Evolutionary conservation across 2,797 vertebrate species (phyloP).

Genomic region (Zenarchopterus dispar): DNA sequence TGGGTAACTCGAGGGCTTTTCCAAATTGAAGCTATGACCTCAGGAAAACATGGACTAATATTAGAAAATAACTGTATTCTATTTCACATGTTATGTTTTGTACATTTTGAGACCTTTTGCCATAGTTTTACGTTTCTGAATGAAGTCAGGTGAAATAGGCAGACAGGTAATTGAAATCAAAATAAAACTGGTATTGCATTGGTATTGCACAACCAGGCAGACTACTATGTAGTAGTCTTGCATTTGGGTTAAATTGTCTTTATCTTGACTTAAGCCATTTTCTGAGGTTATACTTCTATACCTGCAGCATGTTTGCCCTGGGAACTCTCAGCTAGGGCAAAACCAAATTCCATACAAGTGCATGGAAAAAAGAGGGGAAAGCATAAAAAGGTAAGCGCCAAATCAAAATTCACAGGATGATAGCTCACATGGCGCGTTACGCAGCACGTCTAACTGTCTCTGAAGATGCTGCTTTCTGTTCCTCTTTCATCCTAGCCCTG

Average conservation of each 20-base stretch:
- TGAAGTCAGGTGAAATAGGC: slow-evolving; percentile 18
- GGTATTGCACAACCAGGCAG: no score
- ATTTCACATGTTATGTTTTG: slow-evolving; percentile 25
- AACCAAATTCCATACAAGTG: slow-evolving; percentile 37
- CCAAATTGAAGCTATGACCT: slow-evolving; percentile 31
- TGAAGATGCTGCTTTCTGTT: slow-evolving; percentile 50
- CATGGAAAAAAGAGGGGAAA: slow-evolving; percentile 54
- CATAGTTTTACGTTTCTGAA: slow-evolving; percentile 39
- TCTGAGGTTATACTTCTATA: slow-evolving; percentile 13
- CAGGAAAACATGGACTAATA: slow-evolving; percentile 21
- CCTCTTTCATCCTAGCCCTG: slow-evolving; percentile 27
- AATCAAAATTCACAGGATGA: slow-evolving; percentile 60
- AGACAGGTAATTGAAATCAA: slow-evolving; percentile 20
- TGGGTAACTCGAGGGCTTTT: slow-evolving; percentile 19
- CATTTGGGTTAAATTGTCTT: slow-evolving; percentile 35
- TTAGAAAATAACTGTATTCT: slow-evolving; percentile 27
- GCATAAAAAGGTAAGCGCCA: slow-evolving; percentile 38
- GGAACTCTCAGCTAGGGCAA: slow-evolving; percentile 24
- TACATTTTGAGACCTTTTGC: slow-evolving; percentile 43
- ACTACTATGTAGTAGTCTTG: background rate
- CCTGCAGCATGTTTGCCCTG: slow-evolving; percentile 28
- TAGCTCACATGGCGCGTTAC: slow-evolving; percentile 34
- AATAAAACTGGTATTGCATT: background rate
- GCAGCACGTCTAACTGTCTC: slow-evolving; percentile 31
- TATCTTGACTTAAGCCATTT: slow-evolving; percentile 20